Evolutionary conservation across 2,797 vertebrate species (phyloP).

Genomic region (Leptodactylus fallax): DNA sequence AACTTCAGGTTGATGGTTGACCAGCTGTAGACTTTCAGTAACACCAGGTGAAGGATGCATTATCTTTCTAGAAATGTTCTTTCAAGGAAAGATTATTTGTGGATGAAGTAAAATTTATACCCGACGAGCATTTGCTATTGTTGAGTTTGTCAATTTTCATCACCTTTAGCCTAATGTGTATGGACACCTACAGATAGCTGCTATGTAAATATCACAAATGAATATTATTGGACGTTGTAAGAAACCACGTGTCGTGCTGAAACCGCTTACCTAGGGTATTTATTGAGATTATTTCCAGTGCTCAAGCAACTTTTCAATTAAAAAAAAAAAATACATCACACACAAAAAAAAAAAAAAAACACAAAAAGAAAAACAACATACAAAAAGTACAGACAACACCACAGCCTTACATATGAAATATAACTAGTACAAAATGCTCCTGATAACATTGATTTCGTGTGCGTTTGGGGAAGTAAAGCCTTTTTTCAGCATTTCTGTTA

Average conservation of each 20-base stretch:
- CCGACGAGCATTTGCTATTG: too few species aligned
- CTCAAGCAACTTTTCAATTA: background rate
- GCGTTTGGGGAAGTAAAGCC: background rate
- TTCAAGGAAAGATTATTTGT: too few species aligned
- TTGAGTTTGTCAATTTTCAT: too few species aligned
- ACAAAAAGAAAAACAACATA: background rate
- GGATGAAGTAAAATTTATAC: too few species aligned
- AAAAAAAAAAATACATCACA: background rate
- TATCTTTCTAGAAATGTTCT: too few species aligned
- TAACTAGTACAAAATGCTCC: background rate
- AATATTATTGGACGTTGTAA: background rate
- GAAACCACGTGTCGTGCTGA: background rate
- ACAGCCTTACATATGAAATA: background rate
- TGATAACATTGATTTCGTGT: conserved; percentile 6
- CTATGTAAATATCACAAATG: background rate
- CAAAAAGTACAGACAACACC: background rate
- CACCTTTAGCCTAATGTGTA: background rate
- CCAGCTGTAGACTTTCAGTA: too few species aligned
- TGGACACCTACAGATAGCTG: background rate
- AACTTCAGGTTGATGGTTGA: too few species aligned
- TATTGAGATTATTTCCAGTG: background rate
- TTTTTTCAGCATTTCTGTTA: background rate
- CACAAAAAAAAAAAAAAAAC: background rate
- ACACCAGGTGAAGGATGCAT: too few species aligned
- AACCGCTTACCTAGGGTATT: background rate